Base-by-base conservation (phyloP, 2,888 invertebrate species). In the Sinohyriopsis cumingii region DNA sequence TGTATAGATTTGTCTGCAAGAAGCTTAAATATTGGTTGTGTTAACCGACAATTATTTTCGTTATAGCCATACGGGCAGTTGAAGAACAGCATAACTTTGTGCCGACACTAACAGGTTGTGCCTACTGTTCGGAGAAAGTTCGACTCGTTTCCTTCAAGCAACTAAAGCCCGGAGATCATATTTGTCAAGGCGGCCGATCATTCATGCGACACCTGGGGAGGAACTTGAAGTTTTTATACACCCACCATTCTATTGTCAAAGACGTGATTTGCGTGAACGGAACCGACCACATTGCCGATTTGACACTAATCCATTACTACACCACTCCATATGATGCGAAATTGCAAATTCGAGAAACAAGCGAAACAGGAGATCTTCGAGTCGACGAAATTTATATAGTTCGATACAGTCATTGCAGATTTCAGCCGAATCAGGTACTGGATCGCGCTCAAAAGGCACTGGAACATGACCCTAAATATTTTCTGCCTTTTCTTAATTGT, bases 181-280 rank as follows among this genome's bases (percentile, higher is more conserved):
- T 74, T 20, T 54, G 55, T 25, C 22, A 69, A 28, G 64, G 55
- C 25, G 71, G 74, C 25, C 28, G 64, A 59, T 57, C 64, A 3
- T 64, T 62, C 19, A 56, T 64, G 22, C 9, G 63, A 7, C 59
- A 71, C 55, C 54, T 71, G 56, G 66, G 68, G 0, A 56, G 59
- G 12, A 56, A 57, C 5, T 70, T 68, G 33, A n/a, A 64, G 1
- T 57, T 45, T 3, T 33, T 63, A 4, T 71, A 71, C 45, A 68
- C 68, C 0, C 74, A 74, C 25, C 74, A 74, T 64, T 71, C 74
- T 6, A 71, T 74, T 54, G 74, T 74, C 18, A 74, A 71, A 67
- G 57, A 53, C 12, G 67, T 74, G 1, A 53, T 59, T 5, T 20
- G 59, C 15, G 54, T 67, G 9, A 28, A n/a, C 19, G 25, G 57